Base-by-base conservation (phyloP, 2,113 vertebrate species). In the Sphaerodactylus townsendi region DNA sequence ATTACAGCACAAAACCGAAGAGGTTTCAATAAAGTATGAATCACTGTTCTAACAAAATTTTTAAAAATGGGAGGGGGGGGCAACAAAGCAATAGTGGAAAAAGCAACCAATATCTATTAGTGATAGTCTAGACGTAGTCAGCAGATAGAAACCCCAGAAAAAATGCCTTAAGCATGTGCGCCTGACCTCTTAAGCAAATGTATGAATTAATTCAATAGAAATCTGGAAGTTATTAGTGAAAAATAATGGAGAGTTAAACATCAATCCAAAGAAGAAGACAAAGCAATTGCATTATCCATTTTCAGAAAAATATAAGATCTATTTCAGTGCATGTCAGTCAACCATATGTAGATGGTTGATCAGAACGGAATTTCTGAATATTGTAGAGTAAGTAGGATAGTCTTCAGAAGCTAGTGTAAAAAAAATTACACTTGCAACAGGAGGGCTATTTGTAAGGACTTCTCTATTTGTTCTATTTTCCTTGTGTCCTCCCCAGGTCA, bases 1-100 rank as follows among this genome's bases (percentile, higher is more conserved):
- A 90, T 23, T 7, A 72, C 62, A 86, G 44, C 66, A 86, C 88
- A 90, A 93, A 92, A 91, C 77, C 48, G 73, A 90, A 90, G 85
- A 0, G 0, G n/a, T 19, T 76, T 76, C n/a, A 10, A 76, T 73
- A 53, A 76, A 0, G 0, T n/a, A 46, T 46, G 64, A 90, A 82
- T 81, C 56, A 46, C 23, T 1, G 1, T 71, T 76, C 75, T 88
- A 81, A 81, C 28, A 75, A n/a, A 50, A 33, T n/a, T n/a, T n/a
- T n/a, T 84, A 78, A 30, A 35, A 74, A 82, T 50, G 87, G 81
- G 39, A 0, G 23, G 0, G 48, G 88, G 65, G 75, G 68, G 79
- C 0, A 0, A 82, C 66, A 35, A 76, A 81, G n/a, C 21, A 3
- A 14, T 0, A 0, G 62, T 76, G 85, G 81, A 82, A 69, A 50